Percentiles rank a stretch among this genome's conserved stretches.
Conservation (phyloP, 2,888 invertebrate genomes). For the Tryphoninae sp. region DNA sequence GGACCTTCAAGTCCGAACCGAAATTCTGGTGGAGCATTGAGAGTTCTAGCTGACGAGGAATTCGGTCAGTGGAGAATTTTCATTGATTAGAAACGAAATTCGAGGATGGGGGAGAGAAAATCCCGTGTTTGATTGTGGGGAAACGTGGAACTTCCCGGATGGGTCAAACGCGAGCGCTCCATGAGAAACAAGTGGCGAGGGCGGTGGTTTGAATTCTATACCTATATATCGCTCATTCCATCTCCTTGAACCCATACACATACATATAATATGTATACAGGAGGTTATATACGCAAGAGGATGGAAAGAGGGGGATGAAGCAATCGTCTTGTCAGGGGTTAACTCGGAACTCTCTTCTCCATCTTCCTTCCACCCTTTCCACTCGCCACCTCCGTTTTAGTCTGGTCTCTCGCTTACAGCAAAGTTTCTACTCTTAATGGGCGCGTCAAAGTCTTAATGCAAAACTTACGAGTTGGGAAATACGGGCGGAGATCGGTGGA, state of each 20-base stretch:
- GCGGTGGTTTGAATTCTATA: neutral
- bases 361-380: slow-evolving; percentile 9
- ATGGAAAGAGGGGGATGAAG: neutral
- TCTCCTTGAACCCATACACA: neutral
- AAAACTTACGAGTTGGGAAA: slow-evolving; percentile 48
- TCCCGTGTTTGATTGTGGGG: slow-evolving; percentile 16
- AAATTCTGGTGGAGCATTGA: neutral
- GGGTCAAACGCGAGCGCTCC: slow-evolving; percentile 1
- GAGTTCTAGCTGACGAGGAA: neutral
- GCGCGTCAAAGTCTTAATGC: slow-evolving; percentile 45
- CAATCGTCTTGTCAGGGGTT: slow-evolving; percentile 30
- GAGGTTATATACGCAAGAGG: neutral
- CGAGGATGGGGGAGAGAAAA: slow-evolving; percentile 10
- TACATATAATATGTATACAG: neutral
- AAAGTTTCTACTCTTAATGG: slow-evolving; percentile 54
- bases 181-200: slow-evolving; percentile 14
- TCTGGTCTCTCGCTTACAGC: slow-evolving; percentile 33
- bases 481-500: slow-evolving; percentile 31
- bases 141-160: slow-evolving; percentile 13
- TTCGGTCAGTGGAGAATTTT: slow-evolving; percentile 15
- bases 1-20: neutral
- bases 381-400: neutral
- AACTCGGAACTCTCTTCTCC: slow-evolving; percentile 6
- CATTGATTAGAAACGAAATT: slow-evolving; percentile 32
- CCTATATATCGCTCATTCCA: neutral